Evolutionary conservation across 2,888 invertebrate species (phyloP).

Genomic region (Watsonalla binaria): DNA sequence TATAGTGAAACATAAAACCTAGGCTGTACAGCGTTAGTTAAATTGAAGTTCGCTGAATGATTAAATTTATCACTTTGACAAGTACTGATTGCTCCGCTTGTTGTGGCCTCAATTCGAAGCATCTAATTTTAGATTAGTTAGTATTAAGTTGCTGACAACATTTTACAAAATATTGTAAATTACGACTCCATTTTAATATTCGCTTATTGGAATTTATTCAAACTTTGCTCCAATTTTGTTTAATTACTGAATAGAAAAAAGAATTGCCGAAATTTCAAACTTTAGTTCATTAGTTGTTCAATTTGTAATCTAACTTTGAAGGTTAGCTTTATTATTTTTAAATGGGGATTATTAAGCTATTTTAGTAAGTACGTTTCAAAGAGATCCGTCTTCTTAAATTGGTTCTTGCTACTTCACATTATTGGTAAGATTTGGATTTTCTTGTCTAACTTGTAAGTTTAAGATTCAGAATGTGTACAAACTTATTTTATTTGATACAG

Average conservation of each 20-base stretch:
- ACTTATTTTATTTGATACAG: too few species aligned
- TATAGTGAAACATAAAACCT: conserved; percentile 15
- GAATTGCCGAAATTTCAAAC: background rate
- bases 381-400: too few species aligned
- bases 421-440: too few species aligned
- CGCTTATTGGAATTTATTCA: background rate
- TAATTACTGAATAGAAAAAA: background rate
- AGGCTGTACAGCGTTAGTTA: conserved; percentile 12
- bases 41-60: conserved; percentile 26
- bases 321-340: too few species aligned
- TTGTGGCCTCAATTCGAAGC: conserved; percentile 12
- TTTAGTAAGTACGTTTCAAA: too few species aligned
- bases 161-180: conserved; percentile 15
- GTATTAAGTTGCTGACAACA: conserved; percentile 13
- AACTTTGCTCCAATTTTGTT: background rate
- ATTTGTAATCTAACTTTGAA: too few species aligned
- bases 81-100: conserved; percentile 38
- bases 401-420: too few species aligned
- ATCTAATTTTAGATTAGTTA: conserved; percentile 21
- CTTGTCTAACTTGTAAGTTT: too few species aligned
- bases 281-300: background rate
- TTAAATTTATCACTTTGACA: conserved; percentile 33
- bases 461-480: too few species aligned
- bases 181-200: conserved; percentile 9
- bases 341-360: too few species aligned